Evolutionary conservation across 2,113 vertebrate genomes (phyloP).

Genomic region (Dinomys branickii): DNA sequence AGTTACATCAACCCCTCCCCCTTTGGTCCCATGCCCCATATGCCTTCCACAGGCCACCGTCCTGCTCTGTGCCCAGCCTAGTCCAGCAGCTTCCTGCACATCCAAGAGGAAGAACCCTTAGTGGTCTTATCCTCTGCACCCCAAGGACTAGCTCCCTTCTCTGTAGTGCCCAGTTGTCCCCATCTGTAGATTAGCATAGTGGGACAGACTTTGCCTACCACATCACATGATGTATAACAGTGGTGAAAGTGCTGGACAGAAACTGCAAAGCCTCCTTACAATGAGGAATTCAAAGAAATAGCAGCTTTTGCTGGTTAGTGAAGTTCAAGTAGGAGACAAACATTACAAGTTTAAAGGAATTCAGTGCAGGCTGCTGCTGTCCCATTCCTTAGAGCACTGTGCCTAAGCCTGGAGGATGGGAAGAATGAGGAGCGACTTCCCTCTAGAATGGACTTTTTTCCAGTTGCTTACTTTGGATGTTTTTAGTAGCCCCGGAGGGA

Average conservation of each 20-base stretch:
- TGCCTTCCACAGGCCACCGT: background rate
- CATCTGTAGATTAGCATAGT: background rate
- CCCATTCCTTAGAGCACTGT: accelerated
- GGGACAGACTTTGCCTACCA: accelerated
- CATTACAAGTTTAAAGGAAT: background rate
- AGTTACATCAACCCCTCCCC: accelerated
- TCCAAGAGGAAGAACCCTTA: background rate
- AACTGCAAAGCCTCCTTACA: background rate
- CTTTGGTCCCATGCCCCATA: background rate
- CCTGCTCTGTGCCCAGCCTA: background rate
- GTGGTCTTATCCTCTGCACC: background rate
- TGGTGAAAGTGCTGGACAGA: background rate
- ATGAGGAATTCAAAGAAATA: background rate
- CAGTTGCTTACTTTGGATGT: background rate
- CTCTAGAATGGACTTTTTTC: background rate
- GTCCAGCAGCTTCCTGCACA: background rate
- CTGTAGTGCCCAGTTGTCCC: background rate
- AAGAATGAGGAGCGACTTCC: accelerated
- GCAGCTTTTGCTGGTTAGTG: background rate
- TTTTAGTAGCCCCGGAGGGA: background rate
- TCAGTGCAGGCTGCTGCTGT: too few relatives aligned
- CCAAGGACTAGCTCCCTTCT: background rate
- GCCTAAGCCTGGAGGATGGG: accelerated
- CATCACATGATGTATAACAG: background rate
- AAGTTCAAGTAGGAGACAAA: background rate